Evolutionary conservation across 2,797 vertebrate species (phyloP).

Genomic region (Miichthys miiuy): DNA sequence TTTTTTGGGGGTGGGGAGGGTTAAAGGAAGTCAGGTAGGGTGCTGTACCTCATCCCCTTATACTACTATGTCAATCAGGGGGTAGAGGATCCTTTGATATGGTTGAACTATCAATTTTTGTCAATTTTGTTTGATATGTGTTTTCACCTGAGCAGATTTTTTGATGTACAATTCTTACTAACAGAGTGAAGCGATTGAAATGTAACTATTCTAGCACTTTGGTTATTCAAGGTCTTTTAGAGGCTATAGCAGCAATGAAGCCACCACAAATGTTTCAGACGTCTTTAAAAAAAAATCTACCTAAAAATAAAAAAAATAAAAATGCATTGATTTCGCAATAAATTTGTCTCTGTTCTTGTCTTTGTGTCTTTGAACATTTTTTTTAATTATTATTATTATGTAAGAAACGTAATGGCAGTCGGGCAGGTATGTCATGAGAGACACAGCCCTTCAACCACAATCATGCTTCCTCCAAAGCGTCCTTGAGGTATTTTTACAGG

Average conservation of each 20-base stretch:
- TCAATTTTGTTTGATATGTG: slow-evolving; percentile 85
- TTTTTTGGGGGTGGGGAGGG: slow-evolving; percentile 14
- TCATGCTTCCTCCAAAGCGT: slow-evolving; percentile 10
- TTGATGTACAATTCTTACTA: slow-evolving; percentile 89
- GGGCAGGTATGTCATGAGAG: not conserved
- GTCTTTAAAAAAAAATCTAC: slow-evolving; percentile 83
- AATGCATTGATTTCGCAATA: slow-evolving; percentile 84
- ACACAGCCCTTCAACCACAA: slow-evolving; percentile 6
- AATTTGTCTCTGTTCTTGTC: slow-evolving; percentile 60
- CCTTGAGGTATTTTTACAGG: slow-evolving; percentile 20
- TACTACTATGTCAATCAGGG: slow-evolving; percentile 81
- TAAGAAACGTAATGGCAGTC: slow-evolving; percentile 15
- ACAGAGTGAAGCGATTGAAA: slow-evolving; percentile 88
- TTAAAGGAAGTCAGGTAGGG: slow-evolving; percentile 69
- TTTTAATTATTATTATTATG: slow-evolving; percentile 15
- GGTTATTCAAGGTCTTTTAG: slow-evolving; percentile 88
- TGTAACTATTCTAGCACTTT: slow-evolving; percentile 89
- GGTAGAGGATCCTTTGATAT: slow-evolving; percentile 80
- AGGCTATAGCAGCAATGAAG: slow-evolving; percentile 85
- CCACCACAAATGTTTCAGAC: slow-evolving; percentile 87
- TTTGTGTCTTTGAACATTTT: slow-evolving; percentile 58
- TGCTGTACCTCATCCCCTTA: slow-evolving; percentile 76
- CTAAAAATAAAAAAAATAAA: slow-evolving; percentile 78
- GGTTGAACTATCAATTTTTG: slow-evolving; percentile 77
- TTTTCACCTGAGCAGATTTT: slow-evolving; percentile 86